These are phyloP conservation scores for Mallateleia sp. DNA, from an alignment of 2,888 invertebrate species.

Conservation along the genomic window DNA sequence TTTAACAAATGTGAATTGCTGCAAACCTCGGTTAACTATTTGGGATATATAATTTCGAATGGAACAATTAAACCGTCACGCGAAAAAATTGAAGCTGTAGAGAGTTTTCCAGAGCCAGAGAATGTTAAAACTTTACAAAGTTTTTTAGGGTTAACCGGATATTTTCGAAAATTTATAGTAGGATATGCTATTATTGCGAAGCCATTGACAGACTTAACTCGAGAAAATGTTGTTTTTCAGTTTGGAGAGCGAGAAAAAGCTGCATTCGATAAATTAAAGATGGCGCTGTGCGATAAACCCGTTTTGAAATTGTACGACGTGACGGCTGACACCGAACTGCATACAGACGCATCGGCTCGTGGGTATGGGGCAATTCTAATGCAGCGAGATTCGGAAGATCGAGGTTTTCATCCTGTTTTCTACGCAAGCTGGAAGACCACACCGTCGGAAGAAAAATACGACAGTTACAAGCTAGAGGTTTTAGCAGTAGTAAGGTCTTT, in stretches of 20 bases:
- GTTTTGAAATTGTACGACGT: conserved; percentile 41
- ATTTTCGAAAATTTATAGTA: conserved; percentile 47
- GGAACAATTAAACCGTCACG: conserved; percentile 59
- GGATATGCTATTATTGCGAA: conserved; percentile 31
- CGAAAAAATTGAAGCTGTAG: conserved; percentile 52
- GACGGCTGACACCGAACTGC: conserved; percentile 47
- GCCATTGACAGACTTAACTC: conserved; percentile 35
- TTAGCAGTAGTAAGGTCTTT: no score
- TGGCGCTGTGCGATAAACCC: conserved; percentile 15
- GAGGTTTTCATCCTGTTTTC: neutral
- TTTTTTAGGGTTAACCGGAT: conserved; percentile 54
- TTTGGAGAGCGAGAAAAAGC: conserved; percentile 19
- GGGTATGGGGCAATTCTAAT: conserved; percentile 18
- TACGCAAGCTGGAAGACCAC: conserved; percentile 9
- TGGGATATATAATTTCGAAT: conserved; percentile 52
- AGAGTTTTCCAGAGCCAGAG: conserved; percentile 45
- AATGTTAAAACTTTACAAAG: conserved; percentile 37
- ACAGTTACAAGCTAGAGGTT: no score
- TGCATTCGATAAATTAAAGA: conserved; percentile 32
- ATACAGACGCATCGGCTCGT: conserved; percentile 50
- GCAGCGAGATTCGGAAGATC: conserved; percentile 1
- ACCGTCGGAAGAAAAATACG: no score
- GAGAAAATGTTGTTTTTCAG: conserved; percentile 17
- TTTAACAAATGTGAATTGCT: conserved; percentile 68
- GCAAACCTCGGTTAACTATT: conserved; percentile 48